Conservation (phyloP, 2,888 invertebrate genomes). For the Eupithecia pulchellata region DNA sequence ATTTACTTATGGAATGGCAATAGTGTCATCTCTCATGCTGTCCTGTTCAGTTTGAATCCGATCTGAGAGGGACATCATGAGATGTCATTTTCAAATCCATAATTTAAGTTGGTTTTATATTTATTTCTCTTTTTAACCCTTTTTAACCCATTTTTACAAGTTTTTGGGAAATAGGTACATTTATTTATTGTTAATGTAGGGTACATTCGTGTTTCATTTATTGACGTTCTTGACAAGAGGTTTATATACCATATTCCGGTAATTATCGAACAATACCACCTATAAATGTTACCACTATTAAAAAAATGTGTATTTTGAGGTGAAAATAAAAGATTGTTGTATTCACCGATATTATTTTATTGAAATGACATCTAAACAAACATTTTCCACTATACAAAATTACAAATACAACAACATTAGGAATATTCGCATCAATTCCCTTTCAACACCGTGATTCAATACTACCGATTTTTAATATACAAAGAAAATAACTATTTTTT, state of each 20-base stretch:
- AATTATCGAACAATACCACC: background rate
- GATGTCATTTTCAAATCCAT: no score
- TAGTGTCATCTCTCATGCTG: no score
- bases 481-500: background rate
- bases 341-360: constrained; percentile 58
- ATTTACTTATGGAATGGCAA: no score
- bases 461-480: background rate
- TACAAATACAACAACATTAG: constrained; percentile 53
- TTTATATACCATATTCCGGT: background rate
- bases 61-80: no score
- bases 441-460: constrained; percentile 27
- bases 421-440: constrained; percentile 56
- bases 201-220: background rate
- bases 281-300: background rate
- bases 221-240: background rate
- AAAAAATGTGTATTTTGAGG: background rate
- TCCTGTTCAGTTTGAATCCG: no score
- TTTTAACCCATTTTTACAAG: background rate
- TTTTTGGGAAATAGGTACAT: no score
- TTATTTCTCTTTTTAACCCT: background rate
- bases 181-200: background rate
- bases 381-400: constrained; percentile 70
- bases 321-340: constrained; percentile 14
- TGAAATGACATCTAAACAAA: constrained; percentile 63
- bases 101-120: background rate